Evolutionary conservation across 2,888 invertebrate species (phyloP), one percentile per base, ranked within the genome.

Genomic region (Tachina grossa): DNA sequence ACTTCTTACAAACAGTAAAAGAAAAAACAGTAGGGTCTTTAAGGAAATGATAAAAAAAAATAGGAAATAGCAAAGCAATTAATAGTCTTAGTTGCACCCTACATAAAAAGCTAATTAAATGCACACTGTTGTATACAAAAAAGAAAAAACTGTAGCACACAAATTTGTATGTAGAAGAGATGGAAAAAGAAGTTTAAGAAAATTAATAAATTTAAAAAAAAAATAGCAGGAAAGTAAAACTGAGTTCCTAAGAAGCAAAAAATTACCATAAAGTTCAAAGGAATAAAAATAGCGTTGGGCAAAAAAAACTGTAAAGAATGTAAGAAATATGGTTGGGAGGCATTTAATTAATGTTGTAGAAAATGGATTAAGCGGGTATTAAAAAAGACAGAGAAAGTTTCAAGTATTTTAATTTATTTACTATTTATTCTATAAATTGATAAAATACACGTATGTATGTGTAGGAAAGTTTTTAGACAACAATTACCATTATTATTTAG

Each of bases 21-120:
- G n/a, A 47, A 5, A 19, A 22, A 65, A 22, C n/a, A 63, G 63
- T 61, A 45, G 51, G 31, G 16, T 2, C n/a, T 49, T 41, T 13
- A 69, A 78, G 10, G 16, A 19, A 22, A 13, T 22, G 14, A 0
- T n/a, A 14, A 11, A 22, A 66, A 57, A 10, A 19, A 63, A 51
- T 1, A 9, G 39, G 41, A 63, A 69, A 71, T 19, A 39, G n/a
- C 22, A 47, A 80, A 55, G 77, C 61, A 75, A 75, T 55, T 75
- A 61, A 81, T 55, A 63, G 59, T 41, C 68, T 68, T 55, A 63
- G 63, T 76, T 61, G 53, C 81, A 63, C 55, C 61, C 68, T 76
- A 69, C 65, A 80, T 55, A 69, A 71, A 78, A 82, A 76, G 71
- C 69, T 82, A 82, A 82, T 82, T 76, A 76, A 76, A 76, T 51